A percentile compares a stretch with the other conserved stretches of the same genome.
These are phyloP conservation scores for Oxygymnocypris stewartii DNA, from an alignment of 2,113 vertebrate genomes.

Conservation along the genomic window DNA sequence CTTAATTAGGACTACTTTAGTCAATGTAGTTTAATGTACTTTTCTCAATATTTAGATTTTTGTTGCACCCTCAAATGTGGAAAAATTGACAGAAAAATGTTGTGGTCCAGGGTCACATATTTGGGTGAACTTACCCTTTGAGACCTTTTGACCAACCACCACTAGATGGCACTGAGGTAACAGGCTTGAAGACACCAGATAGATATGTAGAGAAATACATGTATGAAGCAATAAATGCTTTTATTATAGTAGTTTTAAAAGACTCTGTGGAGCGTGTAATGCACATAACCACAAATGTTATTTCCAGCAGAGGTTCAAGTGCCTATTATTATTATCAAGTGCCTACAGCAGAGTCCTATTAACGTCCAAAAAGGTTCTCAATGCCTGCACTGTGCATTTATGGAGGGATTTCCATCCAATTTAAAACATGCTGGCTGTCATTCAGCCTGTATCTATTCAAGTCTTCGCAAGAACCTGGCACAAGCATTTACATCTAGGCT, in stretches of 20 bases:
- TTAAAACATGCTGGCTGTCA: slow-evolving; percentile 16
- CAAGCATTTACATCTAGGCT: neutral
- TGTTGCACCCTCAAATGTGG: too few species aligned
- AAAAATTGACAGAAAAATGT: too few species aligned
- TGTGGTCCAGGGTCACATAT: too few species aligned
- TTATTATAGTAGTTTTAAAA: slow-evolving; percentile 49
- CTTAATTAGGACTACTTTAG: too few species aligned
- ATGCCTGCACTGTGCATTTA: neutral
- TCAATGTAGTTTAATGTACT: too few species aligned
- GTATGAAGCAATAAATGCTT: slow-evolving; percentile 35
- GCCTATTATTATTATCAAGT: slow-evolving; percentile 31
- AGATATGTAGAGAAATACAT: too few species aligned
- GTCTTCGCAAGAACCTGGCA: neutral
- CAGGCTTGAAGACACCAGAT: neutral
- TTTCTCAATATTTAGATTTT: too few species aligned
- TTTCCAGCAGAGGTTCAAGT: slow-evolving; percentile 44
- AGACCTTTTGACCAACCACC: neutral
- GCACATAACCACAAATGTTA: slow-evolving; percentile 38
- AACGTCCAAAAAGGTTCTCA: neutral
- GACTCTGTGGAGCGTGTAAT: slow-evolving; percentile 44
- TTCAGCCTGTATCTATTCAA: neutral
- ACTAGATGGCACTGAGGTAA: slow-evolving; percentile 48
- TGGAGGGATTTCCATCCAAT: neutral
- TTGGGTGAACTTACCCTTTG: neutral
- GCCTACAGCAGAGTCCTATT: neutral